These are phyloP conservation scores for Taphrorychus bicolor DNA, from an alignment of 2,888 invertebrate genomes.

Conservation along the genomic window DNA sequence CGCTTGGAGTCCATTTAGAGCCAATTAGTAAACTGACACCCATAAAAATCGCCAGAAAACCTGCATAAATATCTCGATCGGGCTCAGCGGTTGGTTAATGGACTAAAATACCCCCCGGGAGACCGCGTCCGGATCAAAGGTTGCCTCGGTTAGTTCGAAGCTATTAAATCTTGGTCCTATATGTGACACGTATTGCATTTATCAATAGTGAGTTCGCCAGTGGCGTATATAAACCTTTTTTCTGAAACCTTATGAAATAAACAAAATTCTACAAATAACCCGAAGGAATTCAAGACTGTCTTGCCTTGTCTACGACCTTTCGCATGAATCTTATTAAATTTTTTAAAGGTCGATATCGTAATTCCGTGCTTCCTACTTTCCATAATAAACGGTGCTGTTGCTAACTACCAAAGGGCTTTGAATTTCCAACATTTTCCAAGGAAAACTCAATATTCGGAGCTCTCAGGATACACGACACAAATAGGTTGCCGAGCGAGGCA, in stretches of 20 bases:
- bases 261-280: no score
- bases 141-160: neutral
- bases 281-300: neutral
- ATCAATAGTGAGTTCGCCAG: neutral
- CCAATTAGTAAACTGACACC: conserved; percentile 31
- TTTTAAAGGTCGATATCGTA: conserved; percentile 3
- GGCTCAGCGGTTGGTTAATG: conserved; percentile 33
- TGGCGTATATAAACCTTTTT: neutral
- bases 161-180: neutral
- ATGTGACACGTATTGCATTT: neutral
- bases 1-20: no score
- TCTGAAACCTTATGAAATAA: no score
- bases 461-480: conserved; percentile 26
- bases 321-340: conserved; percentile 1
- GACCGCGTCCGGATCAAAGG: conserved; percentile 20
- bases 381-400: conserved; percentile 4
- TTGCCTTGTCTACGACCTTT: neutral
- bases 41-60: conserved; percentile 22
- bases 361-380: conserved; percentile 1
- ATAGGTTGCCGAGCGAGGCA: conserved; percentile 24
- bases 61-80: conserved; percentile 22
- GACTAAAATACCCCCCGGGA: conserved; percentile 15
- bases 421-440: conserved; percentile 25
- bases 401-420: conserved; percentile 11
- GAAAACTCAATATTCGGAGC: conserved; percentile 28